Evolutionary conservation across 2,888 invertebrate species (phyloP), one percentile per base, ranked within the genome.

Genomic region (Panzeria rudis): DNA sequence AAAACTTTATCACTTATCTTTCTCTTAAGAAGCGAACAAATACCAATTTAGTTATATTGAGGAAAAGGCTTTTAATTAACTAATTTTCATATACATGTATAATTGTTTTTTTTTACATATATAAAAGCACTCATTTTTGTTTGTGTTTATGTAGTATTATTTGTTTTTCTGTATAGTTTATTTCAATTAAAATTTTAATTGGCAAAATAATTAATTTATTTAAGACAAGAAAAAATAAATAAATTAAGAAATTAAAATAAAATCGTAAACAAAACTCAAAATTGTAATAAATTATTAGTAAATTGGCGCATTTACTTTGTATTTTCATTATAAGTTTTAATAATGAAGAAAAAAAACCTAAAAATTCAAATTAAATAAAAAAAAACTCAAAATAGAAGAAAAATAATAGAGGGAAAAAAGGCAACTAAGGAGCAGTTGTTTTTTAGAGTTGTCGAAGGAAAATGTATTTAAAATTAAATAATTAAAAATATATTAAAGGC

Each of bases 131-230:
- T n/a, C 44, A 15, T 3, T 20, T 50, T 50, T 50, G 68, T 66
- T 20, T 61, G 50, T 64, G 35, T 86, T 47, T 83, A 38, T 79
- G 76, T 87, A 66, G 71, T 83, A 47, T 77, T 61, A 41, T 56
- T 73, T 73, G 69, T 76, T 78, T 64, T 84, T 87, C 56, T 88
- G 87, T 88, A 59, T 86, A 87, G 87, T 86, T 88, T 89, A 83
- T 88, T 86, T 89, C 77, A 79, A 62, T 75, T 87, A 78, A 86
- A 79, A 84, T 66, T 62, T 71, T 69, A 54, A 64, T 68, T 81
- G 77, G 56, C 76, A 81, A 86, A 79, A 80, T 83, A 83, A 76
- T 78, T 73, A 29, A 62, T 68, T 77, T 72, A 44, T 50, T 25
- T 77, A 62, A 68, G 23, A 83, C 32, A 80, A 73, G 20, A 44